Evolutionary conservation across 2,113 vertebrate species (phyloP).

Genomic region (Gorsachius goisagi): DNA sequence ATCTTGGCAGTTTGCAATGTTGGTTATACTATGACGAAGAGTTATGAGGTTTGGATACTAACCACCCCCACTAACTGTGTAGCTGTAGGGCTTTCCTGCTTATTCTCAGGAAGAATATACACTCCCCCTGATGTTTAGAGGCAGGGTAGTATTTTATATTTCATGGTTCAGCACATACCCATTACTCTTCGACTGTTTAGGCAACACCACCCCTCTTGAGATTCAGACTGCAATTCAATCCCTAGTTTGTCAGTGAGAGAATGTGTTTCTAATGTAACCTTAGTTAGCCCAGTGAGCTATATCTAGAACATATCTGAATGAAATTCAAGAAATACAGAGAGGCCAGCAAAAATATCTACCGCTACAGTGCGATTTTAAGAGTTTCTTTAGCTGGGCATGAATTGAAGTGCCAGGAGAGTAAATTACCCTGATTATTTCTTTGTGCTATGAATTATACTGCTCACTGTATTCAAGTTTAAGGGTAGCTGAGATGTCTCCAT

Average conservation of each 20-base stretch:
- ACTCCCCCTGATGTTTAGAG: not conserved
- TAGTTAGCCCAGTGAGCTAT: not conserved
- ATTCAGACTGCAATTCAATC: not conserved
- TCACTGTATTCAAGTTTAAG: not conserved
- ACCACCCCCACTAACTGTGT: accelerated
- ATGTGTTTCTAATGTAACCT: not conserved
- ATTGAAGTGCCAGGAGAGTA: not conserved
- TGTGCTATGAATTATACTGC: not conserved
- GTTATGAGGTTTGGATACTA: not conserved
- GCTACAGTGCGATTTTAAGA: not conserved
- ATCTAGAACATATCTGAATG: not conserved
- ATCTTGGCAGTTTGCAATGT: accelerated
- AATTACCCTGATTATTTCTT: not conserved
- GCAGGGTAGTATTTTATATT: not conserved
- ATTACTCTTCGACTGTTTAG: not conserved
- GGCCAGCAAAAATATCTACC: not conserved
- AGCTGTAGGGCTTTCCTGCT: not conserved
- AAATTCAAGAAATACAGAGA: not conserved
- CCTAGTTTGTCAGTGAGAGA: not conserved
- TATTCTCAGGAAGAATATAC: not conserved
- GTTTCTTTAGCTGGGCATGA: not conserved
- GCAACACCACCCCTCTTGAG: not conserved
- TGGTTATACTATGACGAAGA: not conserved
- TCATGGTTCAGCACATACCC: not conserved
- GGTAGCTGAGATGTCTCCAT: not conserved